These are phyloP conservation scores for Tangara arthus DNA, from an alignment of 2,797 vertebrate genomes.

Conservation along the genomic window DNA sequence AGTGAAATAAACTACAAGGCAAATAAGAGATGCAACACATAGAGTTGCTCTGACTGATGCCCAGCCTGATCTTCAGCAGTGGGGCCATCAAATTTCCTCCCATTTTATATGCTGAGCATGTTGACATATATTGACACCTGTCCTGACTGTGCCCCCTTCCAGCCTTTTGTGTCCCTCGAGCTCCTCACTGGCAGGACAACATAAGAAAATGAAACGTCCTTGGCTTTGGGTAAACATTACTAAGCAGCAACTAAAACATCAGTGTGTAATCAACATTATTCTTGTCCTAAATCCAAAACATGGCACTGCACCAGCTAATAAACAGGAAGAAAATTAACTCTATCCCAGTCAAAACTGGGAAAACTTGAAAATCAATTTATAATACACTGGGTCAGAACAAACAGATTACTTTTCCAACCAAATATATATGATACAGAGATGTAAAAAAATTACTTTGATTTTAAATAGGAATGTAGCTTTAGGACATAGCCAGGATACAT, in stretches of 20 bases:
- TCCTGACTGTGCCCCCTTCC: accelerated
- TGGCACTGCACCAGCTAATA: neutral
- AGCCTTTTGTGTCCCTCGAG: neutral
- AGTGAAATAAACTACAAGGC: neutral
- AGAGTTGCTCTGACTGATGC: accelerated
- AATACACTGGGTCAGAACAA: neutral
- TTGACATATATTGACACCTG: too few species aligned
- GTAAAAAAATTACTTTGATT: neutral
- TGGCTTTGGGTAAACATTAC: neutral
- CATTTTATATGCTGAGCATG: neutral
- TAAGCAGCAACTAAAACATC: neutral
- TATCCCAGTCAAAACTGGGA: neutral
- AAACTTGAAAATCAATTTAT: neutral
- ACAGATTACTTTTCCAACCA: neutral
- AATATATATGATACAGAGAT: neutral
- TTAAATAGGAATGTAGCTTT: neutral
- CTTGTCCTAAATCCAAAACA: neutral
- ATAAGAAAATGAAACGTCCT: neutral
- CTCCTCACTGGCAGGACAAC: neutral
- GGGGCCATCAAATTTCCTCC: neutral
- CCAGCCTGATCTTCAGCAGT: neutral
- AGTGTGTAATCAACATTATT: neutral
- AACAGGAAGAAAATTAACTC: neutral
- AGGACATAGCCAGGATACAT: neutral
- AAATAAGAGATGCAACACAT: neutral